These are phyloP conservation scores for Dascyllus trimaculatus DNA, from an alignment of 2,113 vertebrate genomes.

Conservation along the genomic window DNA sequence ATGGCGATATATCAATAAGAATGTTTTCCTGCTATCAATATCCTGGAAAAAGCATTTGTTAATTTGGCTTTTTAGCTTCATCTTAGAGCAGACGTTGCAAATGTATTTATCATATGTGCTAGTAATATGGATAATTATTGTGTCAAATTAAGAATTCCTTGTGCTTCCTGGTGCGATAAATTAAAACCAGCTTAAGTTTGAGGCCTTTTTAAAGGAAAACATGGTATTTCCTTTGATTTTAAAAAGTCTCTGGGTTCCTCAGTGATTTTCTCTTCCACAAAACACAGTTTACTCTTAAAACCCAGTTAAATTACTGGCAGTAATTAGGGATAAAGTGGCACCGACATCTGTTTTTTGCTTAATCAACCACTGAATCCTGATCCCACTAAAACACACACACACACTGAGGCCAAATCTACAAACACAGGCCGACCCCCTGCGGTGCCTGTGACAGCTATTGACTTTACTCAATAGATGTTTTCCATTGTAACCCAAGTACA, in stretches of 20 bases:
- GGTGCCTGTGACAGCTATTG: conserved; percentile 74
- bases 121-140: too few species aligned
- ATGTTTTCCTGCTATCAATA: too few species aligned
- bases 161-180: too few species aligned
- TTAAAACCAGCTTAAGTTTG: too few species aligned
- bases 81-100: too few species aligned
- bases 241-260: too few species aligned
- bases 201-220: neutral
- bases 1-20: too few species aligned
- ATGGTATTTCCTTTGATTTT: neutral
- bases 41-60: too few species aligned
- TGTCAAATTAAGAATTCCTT: too few species aligned
- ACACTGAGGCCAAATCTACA: conserved; percentile 18
- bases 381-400: conserved; percentile 17
- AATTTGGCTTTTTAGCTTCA: too few species aligned
- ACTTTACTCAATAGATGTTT: conserved; percentile 73
- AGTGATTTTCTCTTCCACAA: neutral
- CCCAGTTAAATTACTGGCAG: neutral
- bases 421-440: conserved; percentile 44
- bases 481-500: conserved; percentile 63
- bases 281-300: neutral
- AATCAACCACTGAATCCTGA: conserved; percentile 20
- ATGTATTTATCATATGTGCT: too few species aligned
- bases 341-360: conserved; percentile 27
- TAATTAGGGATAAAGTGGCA: conserved; percentile 8